Evolutionary conservation across 1,140 invertebrate genomes (phyloP), one percentile per base, ranked within the genome.

Genomic region (Drosophila leontia): DNA sequence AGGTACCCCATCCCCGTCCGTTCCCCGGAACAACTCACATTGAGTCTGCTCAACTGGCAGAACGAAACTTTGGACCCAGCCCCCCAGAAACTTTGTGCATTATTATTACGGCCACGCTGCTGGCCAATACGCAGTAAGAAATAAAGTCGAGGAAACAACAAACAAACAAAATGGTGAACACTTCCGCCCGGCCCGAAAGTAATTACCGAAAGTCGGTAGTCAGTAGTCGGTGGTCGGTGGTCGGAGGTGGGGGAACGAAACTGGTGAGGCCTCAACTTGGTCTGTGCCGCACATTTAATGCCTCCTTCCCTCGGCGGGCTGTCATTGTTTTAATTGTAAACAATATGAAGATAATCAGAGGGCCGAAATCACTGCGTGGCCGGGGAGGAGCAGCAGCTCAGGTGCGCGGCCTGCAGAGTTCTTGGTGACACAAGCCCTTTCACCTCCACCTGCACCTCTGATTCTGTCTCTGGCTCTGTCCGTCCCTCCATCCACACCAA

Each of bases 291-390:
- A 64, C 50, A 75, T 87, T 88, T 75, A 58, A 88, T 77, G 84
- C 72, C 82, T 56, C 35, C 48, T 26, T 7, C 39, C 35, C 26
- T 32, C 29, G 23, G 13, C 61, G 35, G 29, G 41, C 69, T 45
- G 55, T 70, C 60, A 71, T 57, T 80, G 78, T 75, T 87, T 90
- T 85, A 90, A 85, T 88, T 85, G 71, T 63, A 80, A 71, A 80
- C 53, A 88, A 74, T 83, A 87, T 72, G 37, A 78, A 87, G 83
- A 87, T 87, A 87, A 87, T 87, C 83, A 83, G 71, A 57, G 42
- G 41, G 29, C 26, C 69, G 55, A 80, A 81, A 77, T 80, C 76
- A 57, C 55, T 47, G 64, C 60, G 47, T 65, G 57, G 51, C 8
- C 23, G 58, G 63, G 47, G 23, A 56, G 57, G 32, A 42, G 60